These are phyloP conservation scores for Drosophila gunungcola DNA, from an alignment of 1,140 invertebrate species.

Conservation along the genomic window DNA sequence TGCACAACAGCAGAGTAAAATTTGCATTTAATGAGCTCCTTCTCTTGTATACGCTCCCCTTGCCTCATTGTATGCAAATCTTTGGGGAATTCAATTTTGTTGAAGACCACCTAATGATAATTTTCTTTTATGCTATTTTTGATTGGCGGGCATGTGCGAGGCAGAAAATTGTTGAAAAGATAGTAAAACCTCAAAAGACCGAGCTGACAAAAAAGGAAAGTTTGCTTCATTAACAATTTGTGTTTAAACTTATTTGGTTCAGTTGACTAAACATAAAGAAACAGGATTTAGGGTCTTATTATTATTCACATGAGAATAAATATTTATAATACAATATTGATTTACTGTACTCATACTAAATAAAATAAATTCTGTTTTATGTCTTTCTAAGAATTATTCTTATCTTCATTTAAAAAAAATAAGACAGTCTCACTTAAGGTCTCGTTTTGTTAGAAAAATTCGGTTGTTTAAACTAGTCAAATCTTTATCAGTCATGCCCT, in stretches of 20 bases:
- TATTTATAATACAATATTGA: too few relatives aligned
- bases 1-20: conserved; percentile 36
- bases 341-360: not conserved
- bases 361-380: not conserved
- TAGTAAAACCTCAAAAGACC: conserved; percentile 30
- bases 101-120: conserved; percentile 65
- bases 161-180: conserved; percentile 50
- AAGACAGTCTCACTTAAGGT: not conserved
- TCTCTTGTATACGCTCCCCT: not conserved
- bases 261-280: not conserved
- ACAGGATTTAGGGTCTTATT: too few relatives aligned
- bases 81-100: conserved; percentile 66
- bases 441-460: not conserved
- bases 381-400: too few relatives aligned
- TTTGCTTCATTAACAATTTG: conserved; percentile 20
- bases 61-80: conserved; percentile 72
- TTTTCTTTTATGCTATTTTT: conserved; percentile 35
- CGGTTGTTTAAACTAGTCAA: not conserved
- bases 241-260: conserved; percentile 6
- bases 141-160: conserved; percentile 30
- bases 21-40: conserved; percentile 76
- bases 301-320: too few relatives aligned
- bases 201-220: conserved; percentile 54
- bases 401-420: too few relatives aligned
- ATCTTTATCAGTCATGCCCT: conserved; percentile 49